A percentile compares a stretch with the other conserved stretches of the same genome.
Evolutionary conservation across 2,888 invertebrate species (phyloP).

Genomic region (Anodontia alba): DNA sequence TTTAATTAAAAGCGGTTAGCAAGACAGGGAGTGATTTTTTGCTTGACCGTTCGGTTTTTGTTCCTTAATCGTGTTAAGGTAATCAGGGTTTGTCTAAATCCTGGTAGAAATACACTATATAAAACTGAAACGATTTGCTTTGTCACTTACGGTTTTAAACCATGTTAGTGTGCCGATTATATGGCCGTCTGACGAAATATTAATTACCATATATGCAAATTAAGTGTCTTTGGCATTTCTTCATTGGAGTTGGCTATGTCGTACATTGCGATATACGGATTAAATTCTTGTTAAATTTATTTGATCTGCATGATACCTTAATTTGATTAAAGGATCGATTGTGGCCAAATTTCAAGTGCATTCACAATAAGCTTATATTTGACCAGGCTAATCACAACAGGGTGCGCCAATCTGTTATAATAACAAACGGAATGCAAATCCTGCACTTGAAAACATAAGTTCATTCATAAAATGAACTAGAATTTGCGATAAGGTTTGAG

Average conservation of each 20-base stretch:
- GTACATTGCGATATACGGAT: not conserved
- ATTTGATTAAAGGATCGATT: conserved; percentile 12
- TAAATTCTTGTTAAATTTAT: conserved; percentile 1
- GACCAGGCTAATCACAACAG: not conserved
- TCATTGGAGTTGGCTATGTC: not conserved
- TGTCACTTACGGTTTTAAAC: not conserved
- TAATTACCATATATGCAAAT: conserved; percentile 60
- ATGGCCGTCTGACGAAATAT: not conserved
- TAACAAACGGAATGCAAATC: not conserved
- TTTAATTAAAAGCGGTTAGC: too few relatives aligned
- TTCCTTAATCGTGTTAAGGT: too few relatives aligned
- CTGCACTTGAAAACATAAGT: not conserved
- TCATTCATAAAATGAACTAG: not conserved
- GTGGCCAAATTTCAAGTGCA: not conserved
- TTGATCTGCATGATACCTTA: conserved; percentile 1
- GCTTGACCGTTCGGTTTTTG: too few relatives aligned
- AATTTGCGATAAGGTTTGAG: too few relatives aligned
- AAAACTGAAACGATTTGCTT: not conserved
- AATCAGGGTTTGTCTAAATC: too few relatives aligned
- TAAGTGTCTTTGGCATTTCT: not conserved
- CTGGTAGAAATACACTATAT: not conserved
- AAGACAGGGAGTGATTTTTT: too few relatives aligned
- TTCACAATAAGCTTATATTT: not conserved
- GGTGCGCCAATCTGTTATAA: not conserved
- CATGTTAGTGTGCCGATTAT: not conserved